These are phyloP conservation scores for Hyles lineata DNA, from an alignment of 2,888 invertebrate species.

Conservation along the genomic window DNA sequence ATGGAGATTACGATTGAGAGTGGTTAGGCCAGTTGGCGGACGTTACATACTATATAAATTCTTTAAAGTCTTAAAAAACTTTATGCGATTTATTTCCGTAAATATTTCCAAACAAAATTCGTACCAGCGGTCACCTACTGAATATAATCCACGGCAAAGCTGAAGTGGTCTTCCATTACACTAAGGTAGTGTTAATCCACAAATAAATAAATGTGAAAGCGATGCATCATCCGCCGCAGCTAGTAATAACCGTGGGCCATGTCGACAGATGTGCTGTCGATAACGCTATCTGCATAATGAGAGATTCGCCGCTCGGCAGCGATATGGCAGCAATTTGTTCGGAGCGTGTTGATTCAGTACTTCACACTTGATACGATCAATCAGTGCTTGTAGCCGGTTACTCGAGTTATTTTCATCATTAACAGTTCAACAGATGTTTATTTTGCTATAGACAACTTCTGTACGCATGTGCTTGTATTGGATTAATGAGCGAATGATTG, in stretches of 20 bases:
- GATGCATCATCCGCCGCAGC: conserved; percentile 6
- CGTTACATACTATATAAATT: too few relatives aligned
- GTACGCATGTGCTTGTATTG: too few relatives aligned
- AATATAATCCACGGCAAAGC: too few relatives aligned
- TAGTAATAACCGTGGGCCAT: conserved; percentile 42
- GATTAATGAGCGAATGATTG: too few relatives aligned
- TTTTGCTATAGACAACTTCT: too few relatives aligned
- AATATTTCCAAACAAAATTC: too few relatives aligned
- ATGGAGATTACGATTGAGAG: too few relatives aligned
- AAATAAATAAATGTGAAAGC: conserved; percentile 15
- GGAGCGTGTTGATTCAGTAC: conserved; percentile 47
- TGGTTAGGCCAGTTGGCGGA: too few relatives aligned
- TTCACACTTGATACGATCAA: conserved; percentile 44
- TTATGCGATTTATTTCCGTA: too few relatives aligned
- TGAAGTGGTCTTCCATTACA: background rate
- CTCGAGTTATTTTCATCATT: conserved; percentile 36
- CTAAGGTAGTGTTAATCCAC: conserved; percentile 1
- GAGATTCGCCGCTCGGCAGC: conserved; percentile 53
- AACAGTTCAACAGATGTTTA: background rate
- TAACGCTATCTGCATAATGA: conserved; percentile 72
- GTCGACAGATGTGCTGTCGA: conserved; percentile 68
- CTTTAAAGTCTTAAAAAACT: too few relatives aligned
- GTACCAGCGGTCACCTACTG: too few relatives aligned
- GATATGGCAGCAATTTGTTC: conserved; percentile 45
- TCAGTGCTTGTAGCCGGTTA: conserved; percentile 39